These are phyloP conservation scores for Atlantisia rogersi DNA, from an alignment of 2,113 vertebrate species.

Conservation along the genomic window DNA sequence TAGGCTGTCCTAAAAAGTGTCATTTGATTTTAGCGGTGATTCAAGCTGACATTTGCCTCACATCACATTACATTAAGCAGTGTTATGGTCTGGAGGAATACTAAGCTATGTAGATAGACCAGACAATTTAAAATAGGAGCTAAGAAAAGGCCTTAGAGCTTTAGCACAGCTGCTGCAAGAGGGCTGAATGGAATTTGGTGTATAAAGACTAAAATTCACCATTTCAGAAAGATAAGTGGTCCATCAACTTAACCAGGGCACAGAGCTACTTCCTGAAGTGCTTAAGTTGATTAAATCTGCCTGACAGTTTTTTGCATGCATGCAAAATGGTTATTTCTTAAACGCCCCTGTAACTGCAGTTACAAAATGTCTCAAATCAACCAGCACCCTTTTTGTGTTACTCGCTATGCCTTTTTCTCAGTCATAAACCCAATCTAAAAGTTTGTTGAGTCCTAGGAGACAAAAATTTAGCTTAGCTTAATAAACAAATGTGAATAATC, in stretches of 20 bases:
- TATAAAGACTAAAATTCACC: not conserved
- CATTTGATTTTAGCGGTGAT: constrained; percentile 10
- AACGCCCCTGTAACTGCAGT: not conserved
- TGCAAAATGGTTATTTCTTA: not conserved
- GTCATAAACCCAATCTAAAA: not conserved
- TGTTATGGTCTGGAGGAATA: not conserved
- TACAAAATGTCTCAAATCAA: not conserved
- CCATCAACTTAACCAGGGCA: not conserved
- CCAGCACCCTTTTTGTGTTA: not conserved
- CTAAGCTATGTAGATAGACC: not conserved
- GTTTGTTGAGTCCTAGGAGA: not conserved
- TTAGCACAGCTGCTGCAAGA: not conserved
- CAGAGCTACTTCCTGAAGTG: not conserved
- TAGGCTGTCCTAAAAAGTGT: not conserved
- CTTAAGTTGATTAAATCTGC: constrained; percentile 20
- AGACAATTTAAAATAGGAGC: constrained; percentile 1
- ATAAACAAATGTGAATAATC: not conserved
- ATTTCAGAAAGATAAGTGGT: not conserved
- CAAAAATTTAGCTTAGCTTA: not conserved
- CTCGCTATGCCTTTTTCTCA: not conserved
- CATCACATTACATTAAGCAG: not conserved
- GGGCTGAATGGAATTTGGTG: not conserved
- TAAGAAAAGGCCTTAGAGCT: constrained; percentile 10
- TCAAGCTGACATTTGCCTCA: not conserved
- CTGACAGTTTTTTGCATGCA: not conserved